Base-by-base conservation (phyloP, 2,113 vertebrate species). In the Sebastes fasciatus region DNA sequence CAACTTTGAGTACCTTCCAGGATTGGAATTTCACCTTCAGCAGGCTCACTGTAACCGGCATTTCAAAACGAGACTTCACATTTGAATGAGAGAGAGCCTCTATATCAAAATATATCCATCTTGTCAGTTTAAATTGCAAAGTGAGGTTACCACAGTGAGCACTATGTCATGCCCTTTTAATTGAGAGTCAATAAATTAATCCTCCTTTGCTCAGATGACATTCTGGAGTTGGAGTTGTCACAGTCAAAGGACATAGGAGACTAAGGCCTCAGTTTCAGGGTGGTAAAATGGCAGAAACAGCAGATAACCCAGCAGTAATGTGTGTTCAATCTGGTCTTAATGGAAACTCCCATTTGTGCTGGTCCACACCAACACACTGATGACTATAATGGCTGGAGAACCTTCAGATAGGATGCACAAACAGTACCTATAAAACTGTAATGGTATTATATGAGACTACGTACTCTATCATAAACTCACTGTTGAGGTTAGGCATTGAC, bases 11-110 rank as follows among this genome's bases (percentile, higher is more conserved):
- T 84, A 63, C 65, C 51, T 83, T 74, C 80, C 82, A 84, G 58
- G 51, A 72, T 77, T 62, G 40, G 80, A 81, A 86, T 80, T 89
- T 92, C 84, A 89, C 84, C 84, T 87, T 87, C 75, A 79, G 5
- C 81, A 7, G 6, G 14, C 55, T 73, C 57, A 2, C 17, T 8
- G 8, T 66, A 66, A 74, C 58, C 57, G 21, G 62, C 58, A 49
- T 65, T 66, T 82, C 52, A 69, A 80, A 89, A 67, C 23, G 10
- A 58, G 73, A n/a, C 48, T 85, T 70, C 51, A 42, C 40, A 55
- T 83, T 74, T 64, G 26, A 82, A 82, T 51, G 55, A 64, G 40
- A 34, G 23, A 45, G 48, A 26, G 26, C 26, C 8, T 34, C 48
- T 54, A 5, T 26, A 34, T 52, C 5, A 40, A 82, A 66, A 61